Evolutionary conservation across 2,113 vertebrate species (phyloP), one percentile per base, ranked within the genome.

Genomic region (Lamprologus sp.): DNA sequence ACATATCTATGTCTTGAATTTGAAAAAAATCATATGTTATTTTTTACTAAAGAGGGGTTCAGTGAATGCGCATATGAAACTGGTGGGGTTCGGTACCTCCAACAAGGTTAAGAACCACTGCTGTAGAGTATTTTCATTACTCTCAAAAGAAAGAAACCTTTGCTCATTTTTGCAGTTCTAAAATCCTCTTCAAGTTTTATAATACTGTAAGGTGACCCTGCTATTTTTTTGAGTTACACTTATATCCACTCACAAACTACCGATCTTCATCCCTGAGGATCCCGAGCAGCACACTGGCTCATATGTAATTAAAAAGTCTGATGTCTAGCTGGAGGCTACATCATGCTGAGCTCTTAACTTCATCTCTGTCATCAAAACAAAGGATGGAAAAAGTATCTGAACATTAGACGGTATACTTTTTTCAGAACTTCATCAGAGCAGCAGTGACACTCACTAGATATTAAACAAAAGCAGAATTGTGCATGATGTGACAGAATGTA

Each of bases 301-400:
- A 86, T 65, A 84, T 82, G 83, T 92, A 79, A 89, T 92, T 88
- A 89, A 92, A 83, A 88, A 73, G 68, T 80, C 87, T 80, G 45
- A 75, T 47, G 23, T 55, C 60, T 21, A 81, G 79, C 85, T 42
- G 53, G 58, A 49, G 68, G 87, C 68, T 40, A 17, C 55, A 17
- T 86, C 42, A 21, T 8, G 83, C 60, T 26, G 68, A 15, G 51
- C 42, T 73, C 53, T 87, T 53, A 60, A 80, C 82, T 65, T 65
- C 17, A 33, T 81, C 40, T 73, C 65, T 14, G 31, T 47, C 68
- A 81, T 83, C 73, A 86, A 63, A 88, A 83, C 58, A 33, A 51
- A 65, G 45, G 53, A 31, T 42, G 53, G 49, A 53, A 28, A 79
- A 31, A 80, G 14, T 49, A 15, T 17, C 11, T 60, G 68, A 68